Evolutionary conservation across 2,888 invertebrate genomes (phyloP), one percentile per base, ranked within the genome.

Genomic region (Scelioninae gen. 1): DNA sequence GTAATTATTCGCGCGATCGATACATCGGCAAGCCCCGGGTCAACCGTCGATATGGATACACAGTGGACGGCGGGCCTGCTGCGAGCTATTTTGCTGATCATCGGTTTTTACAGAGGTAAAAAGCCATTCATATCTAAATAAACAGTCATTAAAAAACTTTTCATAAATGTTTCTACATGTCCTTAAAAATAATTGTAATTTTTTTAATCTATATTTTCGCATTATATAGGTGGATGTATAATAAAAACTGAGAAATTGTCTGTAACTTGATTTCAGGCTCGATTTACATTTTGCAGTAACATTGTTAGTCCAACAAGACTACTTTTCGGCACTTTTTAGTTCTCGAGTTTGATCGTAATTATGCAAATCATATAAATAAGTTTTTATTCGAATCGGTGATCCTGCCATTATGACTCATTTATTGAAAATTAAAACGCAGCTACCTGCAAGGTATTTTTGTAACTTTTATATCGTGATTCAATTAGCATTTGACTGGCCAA

Each of bases 31-130:
- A 47, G 15, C 43, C 65, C 16, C 49, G 47, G 66, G 66, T 53
- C 60, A 49, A 77, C 32, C 38, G 68, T 56, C 56, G 60, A 76
- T 76, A 84, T 82, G 63, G 84, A 82, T 63, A 69, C 79, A 47
- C 78, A 69, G 53, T 84, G 84, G 80, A 62, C 62, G 51, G 13
- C 69, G 53, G 34, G 58, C 45, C 31, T 82, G 15, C 65, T 79
- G 43, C 84, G 53, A 55, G 58, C 47, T 11, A 13, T 76, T 40
- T 45, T 84, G 11, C 16, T 84, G 34, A 79, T 82, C 62, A 13
- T 79, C 62, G 66, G 78, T 51, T 63, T 76, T 68, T 79, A 79
- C 15, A 49, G 31, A 69, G 79, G 84, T 84, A 72, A 23, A 23
- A 23, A 23, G 2, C 23, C 23, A 23, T 4, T 4, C 4, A 23